These are phyloP conservation scores for Micropoecilia bifurca DNA, from an alignment of 2,797 vertebrate genomes.

Conservation along the genomic window DNA sequence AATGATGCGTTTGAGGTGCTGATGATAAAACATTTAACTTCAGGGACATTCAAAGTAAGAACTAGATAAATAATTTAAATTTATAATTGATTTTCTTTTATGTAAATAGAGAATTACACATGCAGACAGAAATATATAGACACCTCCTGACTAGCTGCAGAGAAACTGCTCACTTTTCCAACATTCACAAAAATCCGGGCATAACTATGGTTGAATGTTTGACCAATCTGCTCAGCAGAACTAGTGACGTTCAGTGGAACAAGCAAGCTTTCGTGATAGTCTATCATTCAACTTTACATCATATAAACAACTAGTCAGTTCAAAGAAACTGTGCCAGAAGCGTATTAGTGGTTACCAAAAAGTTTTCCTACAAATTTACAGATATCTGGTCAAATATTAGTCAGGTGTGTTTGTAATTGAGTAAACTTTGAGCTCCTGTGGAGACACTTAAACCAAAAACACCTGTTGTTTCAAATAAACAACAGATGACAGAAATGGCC, in stretches of 20 bases:
- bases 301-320: not conserved
- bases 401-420: not conserved
- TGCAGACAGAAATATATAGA: not conserved
- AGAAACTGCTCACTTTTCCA: not conserved
- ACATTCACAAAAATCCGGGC: not conserved
- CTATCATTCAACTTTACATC: not conserved
- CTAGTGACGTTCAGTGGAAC: not conserved
- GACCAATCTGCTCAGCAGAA: not conserved
- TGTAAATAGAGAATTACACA: not conserved
- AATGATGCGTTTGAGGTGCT: not conserved
- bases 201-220: not conserved
- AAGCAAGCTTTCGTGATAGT: not conserved
- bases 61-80: not conserved
- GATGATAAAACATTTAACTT: not conserved
- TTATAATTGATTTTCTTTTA: not conserved
- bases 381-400: not conserved
- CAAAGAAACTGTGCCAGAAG: not conserved
- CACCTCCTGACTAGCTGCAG: not conserved
- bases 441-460: not conserved
- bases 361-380: not conserved
- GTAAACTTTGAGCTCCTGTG: not conserved
- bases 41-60: not conserved
- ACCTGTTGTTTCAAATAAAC: not conserved
- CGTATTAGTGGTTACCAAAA: not conserved
- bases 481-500: not conserved